A percentile compares a stretch with the other conserved stretches of the same genome.
Evolutionary conservation across 1,140 invertebrate species (phyloP).

Genomic region (Liolophura sinensis): DNA sequence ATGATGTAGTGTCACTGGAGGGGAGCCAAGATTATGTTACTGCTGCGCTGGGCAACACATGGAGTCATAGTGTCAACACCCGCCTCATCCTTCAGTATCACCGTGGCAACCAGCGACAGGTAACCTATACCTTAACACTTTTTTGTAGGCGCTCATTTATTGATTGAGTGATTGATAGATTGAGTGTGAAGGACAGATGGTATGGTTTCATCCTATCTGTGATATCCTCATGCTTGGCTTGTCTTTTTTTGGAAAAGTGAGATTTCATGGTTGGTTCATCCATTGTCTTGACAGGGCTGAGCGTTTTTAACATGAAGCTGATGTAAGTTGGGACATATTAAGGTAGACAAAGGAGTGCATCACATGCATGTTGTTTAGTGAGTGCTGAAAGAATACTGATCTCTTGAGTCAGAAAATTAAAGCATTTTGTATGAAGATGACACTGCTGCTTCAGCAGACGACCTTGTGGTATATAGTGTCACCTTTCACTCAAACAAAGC

Average conservation of each 20-base stretch:
- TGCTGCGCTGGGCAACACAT: conserved; percentile 44
- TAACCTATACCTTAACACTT: conserved; percentile 8
- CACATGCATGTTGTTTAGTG: no score
- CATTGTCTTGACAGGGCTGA: neutral
- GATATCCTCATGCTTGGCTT: neutral
- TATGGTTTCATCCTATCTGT: neutral
- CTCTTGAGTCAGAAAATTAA: no score
- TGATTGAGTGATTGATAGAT: neutral
- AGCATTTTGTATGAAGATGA: no score
- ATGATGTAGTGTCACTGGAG: conserved; percentile 3
- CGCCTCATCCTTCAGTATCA: conserved; percentile 44
- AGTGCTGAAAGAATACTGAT: no score
- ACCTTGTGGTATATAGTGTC: no score
- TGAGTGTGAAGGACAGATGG: neutral
- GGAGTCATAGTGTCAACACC: conserved; percentile 52
- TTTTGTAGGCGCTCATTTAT: neutral
- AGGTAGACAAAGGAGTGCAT: no score
- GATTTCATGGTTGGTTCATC: neutral
- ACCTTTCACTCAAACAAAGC: no score
- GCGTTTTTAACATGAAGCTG: neutral
- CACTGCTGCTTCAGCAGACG: no score
- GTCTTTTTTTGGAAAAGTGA: neutral
- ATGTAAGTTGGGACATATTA: no score
- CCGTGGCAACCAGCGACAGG: conserved; percentile 25
- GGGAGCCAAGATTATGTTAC: conserved; percentile 32